Percentiles rank a stretch among this genome's conserved stretches.
phyloP scores from a whole-genome alignment of 2,888 invertebrate species.

The Elegia similella region DNA sequence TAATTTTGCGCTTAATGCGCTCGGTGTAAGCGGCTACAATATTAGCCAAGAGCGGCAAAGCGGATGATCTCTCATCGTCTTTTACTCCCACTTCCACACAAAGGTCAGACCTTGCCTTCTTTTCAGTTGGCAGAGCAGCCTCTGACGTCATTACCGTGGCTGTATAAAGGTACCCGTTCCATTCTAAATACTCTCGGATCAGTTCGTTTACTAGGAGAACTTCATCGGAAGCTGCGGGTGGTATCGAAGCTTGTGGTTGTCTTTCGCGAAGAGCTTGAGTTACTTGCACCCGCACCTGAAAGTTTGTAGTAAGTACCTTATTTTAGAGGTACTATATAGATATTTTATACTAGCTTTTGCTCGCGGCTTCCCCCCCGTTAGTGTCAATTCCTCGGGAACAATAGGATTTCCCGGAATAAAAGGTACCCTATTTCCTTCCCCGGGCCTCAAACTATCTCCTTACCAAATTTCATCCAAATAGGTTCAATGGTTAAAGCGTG shows the following conservation, averaged over 20 bases:
- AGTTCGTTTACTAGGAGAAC: slow-evolving; percentile 83
- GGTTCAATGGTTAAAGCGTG: too few relatives aligned
- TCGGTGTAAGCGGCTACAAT: slow-evolving; percentile 80
- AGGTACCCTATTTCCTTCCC: too few relatives aligned
- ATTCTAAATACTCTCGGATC: slow-evolving; percentile 85
- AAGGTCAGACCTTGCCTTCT: slow-evolving; percentile 49
- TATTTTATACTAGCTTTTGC: too few relatives aligned
- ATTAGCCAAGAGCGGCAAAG: slow-evolving; percentile 75
- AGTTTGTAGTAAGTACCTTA: slow-evolving; percentile 1
- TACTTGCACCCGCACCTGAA: slow-evolving; percentile 65
- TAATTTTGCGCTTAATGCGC: slow-evolving; percentile 67
- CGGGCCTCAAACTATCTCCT: too few relatives aligned
- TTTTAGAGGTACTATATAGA: background rate
- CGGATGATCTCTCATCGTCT: slow-evolving; percentile 75
- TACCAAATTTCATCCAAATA: too few relatives aligned
- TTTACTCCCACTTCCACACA: slow-evolving; percentile 73
- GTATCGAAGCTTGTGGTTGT: slow-evolving; percentile 37
- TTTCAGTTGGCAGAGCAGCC: slow-evolving; percentile 53
- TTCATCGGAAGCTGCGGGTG: slow-evolving; percentile 54
- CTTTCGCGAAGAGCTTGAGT: slow-evolving; percentile 59
- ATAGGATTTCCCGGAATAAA: too few relatives aligned
- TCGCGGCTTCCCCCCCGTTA: too few relatives aligned
- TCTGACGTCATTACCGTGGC: slow-evolving; percentile 79
- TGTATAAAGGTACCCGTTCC: slow-evolving; percentile 87
- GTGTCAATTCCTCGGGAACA: too few relatives aligned